Evolutionary conservation across 2,888 invertebrate genomes (phyloP), one percentile per base, ranked within the genome.

Genomic region (Timandra comae): DNA sequence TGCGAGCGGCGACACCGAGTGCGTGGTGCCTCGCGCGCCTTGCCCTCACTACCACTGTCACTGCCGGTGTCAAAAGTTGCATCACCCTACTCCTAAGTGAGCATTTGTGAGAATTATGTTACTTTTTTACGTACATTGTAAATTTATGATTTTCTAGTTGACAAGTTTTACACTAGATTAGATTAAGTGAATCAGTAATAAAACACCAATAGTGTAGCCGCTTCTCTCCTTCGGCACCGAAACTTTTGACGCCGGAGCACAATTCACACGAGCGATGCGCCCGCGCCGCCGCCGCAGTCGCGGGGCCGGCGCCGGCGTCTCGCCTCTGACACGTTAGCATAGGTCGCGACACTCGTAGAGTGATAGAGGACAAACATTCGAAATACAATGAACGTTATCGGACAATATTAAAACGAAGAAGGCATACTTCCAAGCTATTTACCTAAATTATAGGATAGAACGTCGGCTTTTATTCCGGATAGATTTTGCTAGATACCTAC

Each of bases 181-280:
- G 86, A 74, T 68, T 86, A 86, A 86, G 86, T 62, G 76, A 81
- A 77, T 75, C 84, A 79, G 80, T 82, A 79, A 80, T 69, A 76
- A 74, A 74, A 86, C 86, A 86, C 86, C 86, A 85, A 82, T 85
- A 86, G 84, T 66, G 80, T 86, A 85, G 85, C 85, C 82, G 86
- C 85, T 82, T 85, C 76, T 79, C 76, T 78, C 80, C 77, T 69
- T 76, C 77, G 81, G 76, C 81, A 79, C 80, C 52, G 63, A 65
- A 68, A 71, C 69, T 73, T 73, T 76, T 69, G 77, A 72, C 72
- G 81, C 76, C 79, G 81, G 71, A 70, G 76, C 75, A 68, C 75
- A 62, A 60, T 49, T 53, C 59, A 49, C 49, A 52, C 45, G 43
- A 41, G 46, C 56, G 48, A 45, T 48, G 49, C 51, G 49, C 45